Conservation (phyloP, 2,888 invertebrate species). For the Auanema freiburgensis region DNA sequence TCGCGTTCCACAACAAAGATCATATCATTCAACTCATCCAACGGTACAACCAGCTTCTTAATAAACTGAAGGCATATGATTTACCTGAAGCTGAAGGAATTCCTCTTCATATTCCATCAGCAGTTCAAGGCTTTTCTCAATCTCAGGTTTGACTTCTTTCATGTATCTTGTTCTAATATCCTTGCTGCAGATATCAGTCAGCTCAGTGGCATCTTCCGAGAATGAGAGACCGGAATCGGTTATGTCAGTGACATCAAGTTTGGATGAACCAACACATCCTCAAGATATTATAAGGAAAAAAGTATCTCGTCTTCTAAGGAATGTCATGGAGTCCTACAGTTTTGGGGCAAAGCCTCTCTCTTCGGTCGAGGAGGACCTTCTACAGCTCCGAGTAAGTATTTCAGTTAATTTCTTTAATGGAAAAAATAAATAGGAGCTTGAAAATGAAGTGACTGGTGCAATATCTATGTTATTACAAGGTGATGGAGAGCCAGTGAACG, state of each 20-base stretch:
- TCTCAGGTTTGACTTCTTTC: conserved; percentile 32
- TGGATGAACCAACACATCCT: conserved; percentile 24
- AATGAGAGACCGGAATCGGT: conserved; percentile 43
- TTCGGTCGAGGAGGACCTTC: conserved; percentile 27
- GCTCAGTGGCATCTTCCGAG: conserved; percentile 47
- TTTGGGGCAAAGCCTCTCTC: conserved; percentile 38
- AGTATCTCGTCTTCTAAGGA: conserved; percentile 25
- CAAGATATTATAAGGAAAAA: conserved; percentile 30
- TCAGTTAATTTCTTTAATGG: neutral
- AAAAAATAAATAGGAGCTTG: conserved; percentile 22
- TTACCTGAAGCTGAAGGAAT: conserved; percentile 18
- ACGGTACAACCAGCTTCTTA: conserved; percentile 38
- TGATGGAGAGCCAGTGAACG: conserved; percentile 23
- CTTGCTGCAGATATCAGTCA: conserved; percentile 40
- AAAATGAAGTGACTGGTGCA: conserved; percentile 20
- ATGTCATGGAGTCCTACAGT: conserved; percentile 28
- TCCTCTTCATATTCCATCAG: conserved; percentile 43
- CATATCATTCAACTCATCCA: conserved; percentile 39
- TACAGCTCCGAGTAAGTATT: conserved; percentile 23
- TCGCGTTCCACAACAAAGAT: conserved; percentile 42
- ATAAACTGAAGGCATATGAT: conserved; percentile 35
- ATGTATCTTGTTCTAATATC: neutral
- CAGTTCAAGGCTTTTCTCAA: conserved; percentile 34
- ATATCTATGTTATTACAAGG: conserved; percentile 24
- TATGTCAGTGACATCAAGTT: conserved; percentile 39